Evolutionary conservation across 2,888 invertebrate genomes (phyloP).

Genomic region (Napeogenes sylphis): DNA sequence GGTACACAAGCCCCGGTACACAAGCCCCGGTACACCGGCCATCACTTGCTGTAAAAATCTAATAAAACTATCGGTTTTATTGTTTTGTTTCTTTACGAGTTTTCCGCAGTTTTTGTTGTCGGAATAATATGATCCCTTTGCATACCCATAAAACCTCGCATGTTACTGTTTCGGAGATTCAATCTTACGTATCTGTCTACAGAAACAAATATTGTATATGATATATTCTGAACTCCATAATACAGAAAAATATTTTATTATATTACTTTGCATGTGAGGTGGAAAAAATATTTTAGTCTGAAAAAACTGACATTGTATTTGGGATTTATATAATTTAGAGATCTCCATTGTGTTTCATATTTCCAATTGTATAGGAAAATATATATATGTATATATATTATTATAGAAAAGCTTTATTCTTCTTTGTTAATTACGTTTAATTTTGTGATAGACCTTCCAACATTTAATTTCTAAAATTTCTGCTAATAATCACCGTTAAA

Average conservation of each 20-base stretch:
- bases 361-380: too few species aligned
- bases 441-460: background rate
- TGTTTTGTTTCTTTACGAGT: slow-evolving; percentile 48
- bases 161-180: background rate
- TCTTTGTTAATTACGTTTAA: too few species aligned
- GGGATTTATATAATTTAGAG: too few species aligned
- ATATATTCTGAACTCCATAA: background rate
- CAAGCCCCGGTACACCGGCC: slow-evolving; percentile 49
- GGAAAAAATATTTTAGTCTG: too few species aligned
- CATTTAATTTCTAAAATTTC: background rate
- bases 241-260: background rate
- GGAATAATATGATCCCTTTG: slow-evolving; percentile 16
- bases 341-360: too few species aligned
- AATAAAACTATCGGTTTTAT: slow-evolving; percentile 66
- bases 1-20: background rate
- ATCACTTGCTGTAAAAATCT: slow-evolving; percentile 48
- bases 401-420: too few species aligned
- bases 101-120: slow-evolving; percentile 16
- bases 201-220: background rate
- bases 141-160: slow-evolving; percentile 1
- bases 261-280: background rate
- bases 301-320: too few species aligned
- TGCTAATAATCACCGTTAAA: slow-evolving; percentile 5
- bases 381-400: too few species aligned
- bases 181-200: slow-evolving; percentile 3